Evolutionary conservation across 2,797 vertebrate species (phyloP), one percentile per base, ranked within the genome.

Genomic region (Toxotes lorentzi): DNA sequence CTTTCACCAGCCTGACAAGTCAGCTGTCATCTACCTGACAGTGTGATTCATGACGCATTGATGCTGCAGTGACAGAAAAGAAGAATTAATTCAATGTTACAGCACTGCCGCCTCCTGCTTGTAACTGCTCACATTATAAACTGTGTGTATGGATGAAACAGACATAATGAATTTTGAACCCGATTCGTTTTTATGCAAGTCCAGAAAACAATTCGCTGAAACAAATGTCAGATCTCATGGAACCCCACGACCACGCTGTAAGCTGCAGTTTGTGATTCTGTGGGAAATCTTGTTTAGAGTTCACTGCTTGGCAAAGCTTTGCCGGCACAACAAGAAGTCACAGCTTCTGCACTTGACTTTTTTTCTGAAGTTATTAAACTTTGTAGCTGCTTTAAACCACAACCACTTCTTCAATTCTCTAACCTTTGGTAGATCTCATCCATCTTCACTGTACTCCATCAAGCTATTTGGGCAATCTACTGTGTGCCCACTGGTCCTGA

Each of bases 371-470:
- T 79, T 76, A 66, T 79, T 71, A 53, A 71, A 76, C 30, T 70
- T 54, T 56, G 34, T 16, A 48, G 53, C 19, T 1, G 4, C 0
- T 68, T 78, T 67, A 60, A 76, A 60, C 51, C 48, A 56, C 64
- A 76, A 66, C 47, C 23, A 62, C 60, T 40, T 81, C 70, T 71
- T 89, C 48, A 72, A n/a, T 63, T 71, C 58, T 84, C 60, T 51
- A 63, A 73, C 76, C 78, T 88, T 61, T 79, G 73, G 73, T 70
- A 79, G 79, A 73, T 59, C 40, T 81, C 63, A 82, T 89, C 68
- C 47, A 82, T 83, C 60, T 56, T 14, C 24, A 9, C 21, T 57
- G 45, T 45, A 60, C 58, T 78, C 40, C 59, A 58, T 50, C n/a
- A 1, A 74, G 70, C 51, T 74, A 59, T 74, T 54, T 67, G 78